Percentiles rank a stretch among this genome's conserved stretches.
phyloP scores from a whole-genome alignment of 1,140 invertebrate species.

The Goniozus legneri region DNA sequence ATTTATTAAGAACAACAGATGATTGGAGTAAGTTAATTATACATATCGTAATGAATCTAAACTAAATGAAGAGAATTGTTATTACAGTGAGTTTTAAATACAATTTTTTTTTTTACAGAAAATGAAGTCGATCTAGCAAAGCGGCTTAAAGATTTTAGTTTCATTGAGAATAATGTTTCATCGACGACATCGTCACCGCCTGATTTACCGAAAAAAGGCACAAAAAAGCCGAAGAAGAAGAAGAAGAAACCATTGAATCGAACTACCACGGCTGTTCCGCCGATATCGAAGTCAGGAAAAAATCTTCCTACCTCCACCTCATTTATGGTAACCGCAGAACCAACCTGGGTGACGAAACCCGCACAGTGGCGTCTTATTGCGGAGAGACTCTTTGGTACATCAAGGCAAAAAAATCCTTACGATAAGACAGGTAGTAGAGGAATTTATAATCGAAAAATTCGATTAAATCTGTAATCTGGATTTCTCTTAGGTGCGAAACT shows the following conservation, averaged over 20 bases:
- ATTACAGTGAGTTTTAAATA: too few species aligned
- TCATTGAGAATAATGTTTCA: too few species aligned
- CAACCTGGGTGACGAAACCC: conserved; percentile 19
- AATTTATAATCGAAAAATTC: background rate
- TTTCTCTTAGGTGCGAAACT: background rate
- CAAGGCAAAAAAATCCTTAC: conserved; percentile 17
- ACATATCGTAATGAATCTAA: too few species aligned
- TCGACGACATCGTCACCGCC: conserved; percentile 2
- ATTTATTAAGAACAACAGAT: too few species aligned
- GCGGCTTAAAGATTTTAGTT: too few species aligned
- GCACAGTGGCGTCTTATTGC: conserved; percentile 34
- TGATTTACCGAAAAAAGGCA: conserved; percentile 9
- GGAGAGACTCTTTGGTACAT: conserved; percentile 30
- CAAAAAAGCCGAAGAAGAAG: conserved; percentile 32
- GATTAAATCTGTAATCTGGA: background rate
- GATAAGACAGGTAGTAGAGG: background rate
- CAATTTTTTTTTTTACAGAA: too few species aligned
- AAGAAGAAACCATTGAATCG: conserved; percentile 26
- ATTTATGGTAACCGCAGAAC: conserved; percentile 22
- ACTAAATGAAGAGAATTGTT: too few species aligned
- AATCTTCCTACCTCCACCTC: too few species aligned
- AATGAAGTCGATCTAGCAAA: too few species aligned
- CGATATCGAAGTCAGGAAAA: background rate
- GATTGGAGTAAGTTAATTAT: too few species aligned
- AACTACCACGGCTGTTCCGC: conserved; percentile 13